Percentiles rank a stretch among this genome's conserved stretches.
These are phyloP conservation scores for Oligia strigilis DNA, from an alignment of 2,888 invertebrate genomes.

Conservation along the genomic window DNA sequence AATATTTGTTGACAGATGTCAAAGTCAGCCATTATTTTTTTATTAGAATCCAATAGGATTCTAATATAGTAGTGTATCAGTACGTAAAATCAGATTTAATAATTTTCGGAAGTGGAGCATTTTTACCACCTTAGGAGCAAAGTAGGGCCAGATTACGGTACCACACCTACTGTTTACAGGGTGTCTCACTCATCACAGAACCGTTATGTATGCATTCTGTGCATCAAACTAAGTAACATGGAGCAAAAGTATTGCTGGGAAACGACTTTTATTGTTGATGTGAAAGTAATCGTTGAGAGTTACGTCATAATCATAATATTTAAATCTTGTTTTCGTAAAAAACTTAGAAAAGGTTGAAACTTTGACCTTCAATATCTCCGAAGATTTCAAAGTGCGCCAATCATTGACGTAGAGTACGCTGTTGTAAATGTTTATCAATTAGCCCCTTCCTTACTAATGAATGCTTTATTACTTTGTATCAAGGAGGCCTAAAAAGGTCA, in stretches of 20 bases:
- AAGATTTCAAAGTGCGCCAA: background rate
- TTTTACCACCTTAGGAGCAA: too few relatives aligned
- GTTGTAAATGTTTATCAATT: background rate
- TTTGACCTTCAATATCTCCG: background rate
- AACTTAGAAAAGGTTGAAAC: background rate
- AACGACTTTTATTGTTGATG: background rate
- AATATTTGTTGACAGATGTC: too few relatives aligned
- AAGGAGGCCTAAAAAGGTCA: background rate
- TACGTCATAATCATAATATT: background rate
- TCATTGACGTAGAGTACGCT: conserved; percentile 3
- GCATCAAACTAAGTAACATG: background rate
- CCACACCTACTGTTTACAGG: background rate
- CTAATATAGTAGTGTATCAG: too few relatives aligned
- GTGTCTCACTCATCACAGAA: background rate
- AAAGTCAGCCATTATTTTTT: too few relatives aligned
- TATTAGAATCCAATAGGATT: too few relatives aligned
- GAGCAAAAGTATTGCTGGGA: too few relatives aligned
- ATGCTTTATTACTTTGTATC: conserved; percentile 1
- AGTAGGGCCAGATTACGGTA: too few relatives aligned
- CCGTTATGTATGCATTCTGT: background rate
- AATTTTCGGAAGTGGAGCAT: too few relatives aligned
- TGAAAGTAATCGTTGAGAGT: background rate
- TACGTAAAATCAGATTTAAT: too few relatives aligned
- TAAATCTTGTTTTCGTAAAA: background rate
- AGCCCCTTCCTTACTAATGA: background rate